Evolutionary conservation across 2,888 invertebrate species (phyloP).

Genomic region (Clivina fossor): DNA sequence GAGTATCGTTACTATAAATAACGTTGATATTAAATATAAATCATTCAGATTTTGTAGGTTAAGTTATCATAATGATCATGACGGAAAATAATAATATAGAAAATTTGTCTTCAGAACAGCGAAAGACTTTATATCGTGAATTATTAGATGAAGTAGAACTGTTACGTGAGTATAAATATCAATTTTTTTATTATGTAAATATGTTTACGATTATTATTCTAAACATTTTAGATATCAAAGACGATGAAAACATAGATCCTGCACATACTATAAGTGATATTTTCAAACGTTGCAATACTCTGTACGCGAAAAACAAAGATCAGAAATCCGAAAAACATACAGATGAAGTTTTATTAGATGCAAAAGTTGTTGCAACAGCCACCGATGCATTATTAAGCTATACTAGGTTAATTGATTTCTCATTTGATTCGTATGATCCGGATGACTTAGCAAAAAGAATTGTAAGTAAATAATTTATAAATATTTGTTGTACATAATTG

Average conservation of each 20-base stretch:
- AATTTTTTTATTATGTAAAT: neutral
- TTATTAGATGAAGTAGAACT: conserved; percentile 23
- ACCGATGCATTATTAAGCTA: conserved; percentile 48
- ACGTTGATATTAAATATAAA: too few species aligned
- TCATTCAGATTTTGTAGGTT: too few species aligned
- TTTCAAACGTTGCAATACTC: conserved; percentile 44
- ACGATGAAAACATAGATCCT: conserved; percentile 42
- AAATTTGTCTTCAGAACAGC: too few species aligned
- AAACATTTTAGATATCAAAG: conserved; percentile 40
- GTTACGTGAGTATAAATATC: conserved; percentile 16
- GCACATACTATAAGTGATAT: conserved; percentile 45
- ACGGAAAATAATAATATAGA: too few species aligned
- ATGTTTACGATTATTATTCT: neutral
- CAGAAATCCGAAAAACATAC: conserved; percentile 46
- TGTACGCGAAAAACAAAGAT: conserved; percentile 46
- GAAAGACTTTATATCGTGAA: conserved; percentile 22
- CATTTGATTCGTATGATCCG: conserved; percentile 55
- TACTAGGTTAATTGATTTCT: conserved; percentile 48
- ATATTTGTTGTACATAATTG: neutral
- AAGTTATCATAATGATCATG: too few species aligned
- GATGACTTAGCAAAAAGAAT: conserved; percentile 56
- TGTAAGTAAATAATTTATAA: conserved; percentile 47
- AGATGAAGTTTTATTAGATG: conserved; percentile 50
- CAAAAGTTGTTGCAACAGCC: conserved; percentile 47
- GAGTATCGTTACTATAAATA: too few species aligned